phyloP scores from a whole-genome alignment of 2,113 vertebrate genomes.

The Syrrhaptes paradoxus region DNA sequence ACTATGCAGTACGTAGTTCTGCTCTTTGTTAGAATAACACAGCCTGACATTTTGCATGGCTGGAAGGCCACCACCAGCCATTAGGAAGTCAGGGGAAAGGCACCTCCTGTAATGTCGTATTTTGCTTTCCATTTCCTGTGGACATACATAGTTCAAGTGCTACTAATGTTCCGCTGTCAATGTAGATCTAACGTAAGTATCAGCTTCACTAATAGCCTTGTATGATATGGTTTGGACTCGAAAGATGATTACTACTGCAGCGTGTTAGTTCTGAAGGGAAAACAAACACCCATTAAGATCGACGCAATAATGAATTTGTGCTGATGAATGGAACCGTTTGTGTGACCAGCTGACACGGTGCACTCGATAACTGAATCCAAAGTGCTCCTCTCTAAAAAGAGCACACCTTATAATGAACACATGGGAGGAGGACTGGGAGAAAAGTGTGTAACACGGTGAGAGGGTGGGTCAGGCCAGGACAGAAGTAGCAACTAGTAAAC shows the following conservation, averaged over 20 bases:
- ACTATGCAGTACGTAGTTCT: accelerated
- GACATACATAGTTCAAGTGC: not conserved
- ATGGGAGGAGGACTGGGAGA: not conserved
- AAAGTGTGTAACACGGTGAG: not conserved
- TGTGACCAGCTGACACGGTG: not conserved
- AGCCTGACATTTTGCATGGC: not conserved
- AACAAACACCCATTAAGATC: not conserved
- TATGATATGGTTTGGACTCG: not conserved
- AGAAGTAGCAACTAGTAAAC: not conserved
- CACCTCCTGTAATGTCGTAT: not conserved
- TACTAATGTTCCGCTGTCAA: not conserved
- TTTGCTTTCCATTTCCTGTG: not conserved
- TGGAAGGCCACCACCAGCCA: not conserved
- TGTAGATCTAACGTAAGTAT: not conserved
- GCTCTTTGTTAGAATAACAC: not conserved
- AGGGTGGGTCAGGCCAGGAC: not conserved
- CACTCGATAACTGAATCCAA: not conserved
- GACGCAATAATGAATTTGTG: not conserved
- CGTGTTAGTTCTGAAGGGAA: not conserved
- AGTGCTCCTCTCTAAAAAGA: not conserved
- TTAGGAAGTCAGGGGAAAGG: not conserved
- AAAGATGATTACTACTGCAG: not conserved
- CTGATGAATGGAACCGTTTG: not conserved
- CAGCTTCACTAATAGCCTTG: not conserved
- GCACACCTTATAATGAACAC: not conserved